Evolutionary conservation across 2,113 vertebrate genomes (phyloP), one percentile per base, ranked within the genome.

Genomic region (Festucalex cinctus): DNA sequence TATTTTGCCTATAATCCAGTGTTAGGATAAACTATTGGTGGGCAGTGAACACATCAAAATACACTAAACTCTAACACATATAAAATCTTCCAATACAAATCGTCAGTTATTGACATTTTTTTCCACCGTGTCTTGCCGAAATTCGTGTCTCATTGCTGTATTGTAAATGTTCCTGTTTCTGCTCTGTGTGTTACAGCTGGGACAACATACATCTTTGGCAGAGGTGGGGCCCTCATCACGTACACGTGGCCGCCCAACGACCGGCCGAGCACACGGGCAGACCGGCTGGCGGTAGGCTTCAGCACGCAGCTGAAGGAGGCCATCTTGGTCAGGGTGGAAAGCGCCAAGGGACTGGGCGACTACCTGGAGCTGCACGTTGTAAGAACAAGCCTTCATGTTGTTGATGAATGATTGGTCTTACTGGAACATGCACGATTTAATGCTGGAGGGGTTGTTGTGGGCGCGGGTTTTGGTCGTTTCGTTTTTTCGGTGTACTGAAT

Each of bases 181-280:
- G 22, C 46, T 81, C 17, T 82, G 36, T 83, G 44, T 66, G 69
- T 73, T 66, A n/a, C 93, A 97, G 95, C 95, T 76, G 95, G 95
- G 89, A 97, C 95, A 74, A 96, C 95, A 1, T 97, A 97, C 90
- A 97, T 97, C 89, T 97, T 97, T 65, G 94, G 95, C 74, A 91
- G 94, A 76, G 94, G 95, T 78, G 95, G 95, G 83, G 95, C 94
- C 48, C 94, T 95, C 87, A 95, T 97, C 89, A 97, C 94, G 49
- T 97, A 96, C 79, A 95, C 94, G 65, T 97, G 95, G 95, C 95
- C 95, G 35, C 95, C 95, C 71, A 97, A 97, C 72, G 95, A 96
- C 90, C 92, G 95, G 82, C 95, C 95, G 59, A 97, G 95, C 91
- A 97, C 95, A 3, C 89, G 95, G 86, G 95, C 95, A 85, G 95